Base-by-base conservation (phyloP, 2,888 invertebrate genomes). In the Cerceris ruficornis region DNA sequence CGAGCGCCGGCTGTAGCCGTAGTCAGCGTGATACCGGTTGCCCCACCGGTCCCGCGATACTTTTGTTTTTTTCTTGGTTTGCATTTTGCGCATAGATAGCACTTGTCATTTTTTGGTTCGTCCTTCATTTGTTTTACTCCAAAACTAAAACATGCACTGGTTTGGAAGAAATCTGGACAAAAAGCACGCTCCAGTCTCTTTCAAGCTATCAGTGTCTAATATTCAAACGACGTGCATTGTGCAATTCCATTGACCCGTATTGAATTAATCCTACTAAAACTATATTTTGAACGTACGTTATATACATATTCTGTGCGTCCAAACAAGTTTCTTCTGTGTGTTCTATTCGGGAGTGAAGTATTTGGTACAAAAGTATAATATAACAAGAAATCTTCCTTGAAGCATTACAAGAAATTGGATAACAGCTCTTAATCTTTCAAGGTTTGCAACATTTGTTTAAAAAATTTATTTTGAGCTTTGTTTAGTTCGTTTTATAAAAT, bases 341-440 rank as follows among this genome's bases (percentile, higher is more conserved):
- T n/a, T n/a, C n/a, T n/a, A n/a, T n/a, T n/a, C n/a, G n/a, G n/a
- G n/a, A n/a, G n/a, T n/a, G n/a, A n/a, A n/a, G 28, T 42, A 65
- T 58, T 59, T 68, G 14, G 49, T 8, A 4, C n/a, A 46, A 57
- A 49, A 67, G 46, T 58, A 67, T 59, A 68, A 68, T 59, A 59
- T 59, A 68, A 68, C 6, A 68, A 58, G 68, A 68, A 68, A 68
- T 68, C 49, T 68, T 69, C 69, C 60, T 60, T 69, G 60, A 60
- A 69, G 46, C 54, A 69, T 60, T 69, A 69, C 54, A 60, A 69
- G 69, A 69, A 54, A 69, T 6, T 60, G 69, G 69, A 60, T 52
- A 69, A 54, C 69, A 69, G 61, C 69, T 69, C 46, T 69, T 54
- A 69, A 69, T 55, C 62, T 69, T 69, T 69, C 69, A 69, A 67